phyloP scores from a whole-genome alignment of 2,888 invertebrate species.

The Exocentrus adspersus region DNA sequence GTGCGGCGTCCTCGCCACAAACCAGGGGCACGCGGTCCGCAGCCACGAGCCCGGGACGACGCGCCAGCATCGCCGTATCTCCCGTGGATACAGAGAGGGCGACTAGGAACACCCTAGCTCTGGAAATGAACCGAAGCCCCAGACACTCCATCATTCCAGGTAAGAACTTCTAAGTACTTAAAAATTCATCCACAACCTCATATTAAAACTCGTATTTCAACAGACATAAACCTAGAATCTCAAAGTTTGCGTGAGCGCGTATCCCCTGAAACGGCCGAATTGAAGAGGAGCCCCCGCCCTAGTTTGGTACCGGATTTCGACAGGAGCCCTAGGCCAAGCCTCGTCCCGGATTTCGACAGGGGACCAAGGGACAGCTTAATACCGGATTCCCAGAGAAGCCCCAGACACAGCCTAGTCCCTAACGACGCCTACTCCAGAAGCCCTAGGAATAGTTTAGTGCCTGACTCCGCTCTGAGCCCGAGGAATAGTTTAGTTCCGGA shows the following conservation, averaged over 20 bases:
- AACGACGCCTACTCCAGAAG: constrained; percentile 70
- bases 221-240: constrained; percentile 61
- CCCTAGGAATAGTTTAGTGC: constrained; percentile 64
- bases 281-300: constrained; percentile 67
- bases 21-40: constrained; percentile 67
- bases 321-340: constrained; percentile 67
- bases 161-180: not conserved
- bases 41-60: constrained; percentile 60
- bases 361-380: constrained; percentile 67
- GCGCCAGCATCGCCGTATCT: constrained; percentile 62
- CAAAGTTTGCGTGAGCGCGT: constrained; percentile 53
- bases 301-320: constrained; percentile 66
- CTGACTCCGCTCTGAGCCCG: constrained; percentile 60
- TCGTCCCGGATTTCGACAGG: constrained; percentile 68
- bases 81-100: constrained; percentile 56
- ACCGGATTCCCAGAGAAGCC: constrained; percentile 67
- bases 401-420: constrained; percentile 69
- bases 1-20: constrained; percentile 74
- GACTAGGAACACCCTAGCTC: constrained; percentile 52
- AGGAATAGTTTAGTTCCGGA: constrained; percentile 69
- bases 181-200: constrained; percentile 63
- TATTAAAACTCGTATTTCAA: not conserved
- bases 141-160: constrained; percentile 60
- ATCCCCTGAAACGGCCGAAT: constrained; percentile 36
- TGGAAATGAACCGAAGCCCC: constrained; percentile 64